phyloP scores from a whole-genome alignment of 2,113 vertebrate species.

The Catagonus wagneri region DNA sequence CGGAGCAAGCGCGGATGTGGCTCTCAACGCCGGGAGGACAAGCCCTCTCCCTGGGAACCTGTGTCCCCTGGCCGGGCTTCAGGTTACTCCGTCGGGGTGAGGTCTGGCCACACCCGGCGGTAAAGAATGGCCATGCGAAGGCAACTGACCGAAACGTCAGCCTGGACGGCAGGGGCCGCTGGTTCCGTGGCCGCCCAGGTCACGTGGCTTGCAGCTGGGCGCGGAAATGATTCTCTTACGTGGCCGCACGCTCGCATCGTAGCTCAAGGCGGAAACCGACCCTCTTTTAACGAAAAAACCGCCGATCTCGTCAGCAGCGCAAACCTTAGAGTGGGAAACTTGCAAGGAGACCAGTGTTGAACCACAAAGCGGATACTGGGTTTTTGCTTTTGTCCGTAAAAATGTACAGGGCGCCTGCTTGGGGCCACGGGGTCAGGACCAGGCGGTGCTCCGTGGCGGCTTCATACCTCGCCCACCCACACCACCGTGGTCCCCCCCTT shows the following conservation, averaged over 20 bases:
- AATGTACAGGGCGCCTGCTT: conserved; percentile 88
- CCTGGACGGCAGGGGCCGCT: conserved; percentile 64
- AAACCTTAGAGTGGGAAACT: conserved; percentile 85
- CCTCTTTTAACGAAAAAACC: conserved; percentile 79
- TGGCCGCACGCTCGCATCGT: conserved; percentile 61
- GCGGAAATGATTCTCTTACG: conserved; percentile 70
- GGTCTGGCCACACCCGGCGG: conserved; percentile 3
- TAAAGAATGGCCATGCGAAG: conserved; percentile 60
- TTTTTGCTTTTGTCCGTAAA: conserved; percentile 86
- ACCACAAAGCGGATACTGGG: conserved; percentile 88
- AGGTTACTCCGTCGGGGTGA: not conserved
- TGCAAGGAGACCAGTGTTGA: conserved; percentile 88
- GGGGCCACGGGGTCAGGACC: conserved; percentile 80
- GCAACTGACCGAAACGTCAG: conserved; percentile 62
- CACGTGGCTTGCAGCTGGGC: conserved; percentile 64
- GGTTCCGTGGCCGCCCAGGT: conserved; percentile 64
- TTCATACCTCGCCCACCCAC: conserved; percentile 98
- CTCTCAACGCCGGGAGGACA: rapidly evolving
- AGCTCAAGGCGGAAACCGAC: conserved; percentile 82
- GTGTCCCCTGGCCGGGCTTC: not conserved
- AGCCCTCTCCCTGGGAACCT: not conserved
- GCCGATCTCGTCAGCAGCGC: conserved; percentile 84
- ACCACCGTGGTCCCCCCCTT: conserved; percentile 93
- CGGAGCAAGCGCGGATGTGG: not conserved
- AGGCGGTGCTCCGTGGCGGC: conserved; percentile 68